Evolutionary conservation across 2,888 invertebrate species (phyloP), one percentile per base, ranked within the genome.

Genomic region (Acanthosepion lycidas): DNA sequence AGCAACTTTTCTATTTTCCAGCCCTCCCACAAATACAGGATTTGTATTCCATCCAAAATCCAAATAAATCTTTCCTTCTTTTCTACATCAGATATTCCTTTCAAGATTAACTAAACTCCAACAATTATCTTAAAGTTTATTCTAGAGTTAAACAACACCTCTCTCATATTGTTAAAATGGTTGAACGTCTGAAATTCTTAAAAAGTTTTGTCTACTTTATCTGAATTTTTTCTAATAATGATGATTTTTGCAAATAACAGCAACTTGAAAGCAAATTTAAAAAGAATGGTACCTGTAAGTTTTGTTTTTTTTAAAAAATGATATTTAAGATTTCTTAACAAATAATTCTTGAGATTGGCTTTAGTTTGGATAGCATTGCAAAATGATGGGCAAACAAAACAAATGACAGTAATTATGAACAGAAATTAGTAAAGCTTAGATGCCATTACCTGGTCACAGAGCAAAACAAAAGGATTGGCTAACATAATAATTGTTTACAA

Each of bases 201-300:
- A 20, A 55, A 5, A 0, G 15, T 20, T 18, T 3, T 18, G 1
- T 5, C 20, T 55, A 55, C 55, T 55, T 55, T 55, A 55, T 55
- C 20, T 55, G 15, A 18, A 51, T 15, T 15, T 15, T 51, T 12
- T 51, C 51, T 15, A 42, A 42, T 42, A 42, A 42, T 42, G 42
- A 51, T 51, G 51, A 51, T 51, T 51, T 51, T 51, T 8, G 15
- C 51, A 51, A 15, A 51, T 51, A 51, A 51, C 15, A 12, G 51
- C 15, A 51, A 51, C 51, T 51, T 51, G 51, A 15, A 51, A 15
- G 9, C 15, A 51, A 12, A 51, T 51, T 51, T 6, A 78, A n/a
- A n/a, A 78, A 78, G 78, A 78, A 78, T 78, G 78, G 78, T 78
- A 78, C n/a, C n/a, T 78, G 78, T 78, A 78, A 78, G n/a, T 78